Evolutionary conservation across 2,113 vertebrate species (phyloP).

Genomic region (Xiphorhynchus elegans): DNA sequence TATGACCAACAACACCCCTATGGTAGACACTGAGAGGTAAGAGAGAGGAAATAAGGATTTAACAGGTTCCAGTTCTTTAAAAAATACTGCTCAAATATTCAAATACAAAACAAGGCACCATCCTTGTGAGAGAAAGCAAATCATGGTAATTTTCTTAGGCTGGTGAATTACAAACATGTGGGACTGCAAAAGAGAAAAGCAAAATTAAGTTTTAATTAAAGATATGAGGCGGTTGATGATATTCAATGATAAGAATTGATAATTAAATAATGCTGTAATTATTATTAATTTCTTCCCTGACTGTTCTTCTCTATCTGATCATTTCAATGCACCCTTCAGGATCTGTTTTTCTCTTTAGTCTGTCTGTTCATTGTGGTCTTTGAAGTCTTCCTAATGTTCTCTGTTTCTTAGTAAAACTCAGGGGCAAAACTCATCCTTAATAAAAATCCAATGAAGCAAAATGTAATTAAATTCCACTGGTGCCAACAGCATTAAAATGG

Average conservation of each 20-base stretch:
- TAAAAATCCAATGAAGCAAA: background rate
- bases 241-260: background rate
- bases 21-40: background rate
- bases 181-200: background rate
- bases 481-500: background rate
- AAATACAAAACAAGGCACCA: background rate
- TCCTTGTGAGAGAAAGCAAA: background rate
- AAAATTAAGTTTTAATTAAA: slow-evolving; percentile 52
- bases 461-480: background rate
- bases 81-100: background rate
- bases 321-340: background rate
- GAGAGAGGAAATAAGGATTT: background rate
- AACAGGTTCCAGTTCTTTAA: background rate
- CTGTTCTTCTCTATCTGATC: background rate
- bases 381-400: background rate
- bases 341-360: background rate
- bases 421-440: background rate
- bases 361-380: background rate
- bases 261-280: slow-evolving; percentile 40
- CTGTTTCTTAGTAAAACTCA: background rate
- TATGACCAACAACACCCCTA: rapidly evolving
- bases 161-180: background rate
- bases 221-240: background rate
- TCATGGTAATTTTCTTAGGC: background rate
- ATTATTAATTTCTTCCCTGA: slow-evolving; percentile 20